Conservation (phyloP, 2,888 invertebrate genomes). For the Rhamnusium bicolor region DNA sequence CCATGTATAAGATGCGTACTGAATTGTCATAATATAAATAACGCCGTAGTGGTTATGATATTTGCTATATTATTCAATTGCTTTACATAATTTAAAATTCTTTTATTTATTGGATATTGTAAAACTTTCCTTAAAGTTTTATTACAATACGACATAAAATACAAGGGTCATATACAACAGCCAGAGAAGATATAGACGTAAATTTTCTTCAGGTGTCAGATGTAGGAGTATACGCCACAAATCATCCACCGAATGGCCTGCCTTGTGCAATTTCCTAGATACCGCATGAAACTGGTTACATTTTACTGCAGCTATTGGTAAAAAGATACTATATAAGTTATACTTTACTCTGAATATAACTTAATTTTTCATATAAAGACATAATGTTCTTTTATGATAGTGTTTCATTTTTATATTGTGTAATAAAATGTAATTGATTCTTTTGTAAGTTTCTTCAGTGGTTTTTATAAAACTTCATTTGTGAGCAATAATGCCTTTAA, state of each 20-base stretch:
- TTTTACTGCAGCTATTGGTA: constrained; percentile 37
- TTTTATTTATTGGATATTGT: constrained; percentile 25
- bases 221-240: constrained; percentile 46
- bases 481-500: background rate
- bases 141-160: constrained; percentile 49
- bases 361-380: constrained; percentile 32
- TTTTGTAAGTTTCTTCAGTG: constrained; percentile 11
- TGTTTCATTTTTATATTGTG: constrained; percentile 23
- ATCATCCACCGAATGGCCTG: constrained; percentile 45
- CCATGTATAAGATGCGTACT: too few relatives aligned
- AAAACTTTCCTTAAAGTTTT: constrained; percentile 50
- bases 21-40: too few relatives aligned
- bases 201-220: constrained; percentile 54
- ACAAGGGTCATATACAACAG: constrained; percentile 45
- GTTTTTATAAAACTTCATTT: background rate
- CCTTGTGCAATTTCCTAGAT: constrained; percentile 46
- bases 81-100: background rate
- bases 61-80: background rate
- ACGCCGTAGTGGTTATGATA: too few relatives aligned
- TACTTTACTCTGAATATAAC: constrained; percentile 26
- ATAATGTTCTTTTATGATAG: constrained; percentile 23
- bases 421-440: constrained; percentile 28
- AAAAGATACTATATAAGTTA: constrained; percentile 24
- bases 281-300: constrained; percentile 44
- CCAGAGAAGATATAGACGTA: constrained; percentile 46